Evolutionary conservation across 2,888 invertebrate species (phyloP), one percentile per base, ranked within the genome.

Genomic region (Parnassius apollo): DNA sequence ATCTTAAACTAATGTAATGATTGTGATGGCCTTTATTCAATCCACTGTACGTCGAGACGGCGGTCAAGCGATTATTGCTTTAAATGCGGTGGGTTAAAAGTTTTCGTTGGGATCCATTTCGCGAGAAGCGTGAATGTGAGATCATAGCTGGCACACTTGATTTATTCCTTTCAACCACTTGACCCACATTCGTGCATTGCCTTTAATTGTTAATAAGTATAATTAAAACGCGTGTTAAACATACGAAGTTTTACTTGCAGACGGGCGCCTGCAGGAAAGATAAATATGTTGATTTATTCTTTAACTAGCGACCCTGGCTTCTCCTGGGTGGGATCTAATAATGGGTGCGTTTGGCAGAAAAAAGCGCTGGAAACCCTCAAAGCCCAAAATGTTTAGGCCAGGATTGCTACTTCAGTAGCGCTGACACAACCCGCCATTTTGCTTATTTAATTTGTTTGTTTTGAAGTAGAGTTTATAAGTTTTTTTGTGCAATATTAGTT

Each of bases 131-230:
- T 74, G 75, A 75, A 72, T 78, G 84, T 90, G 88, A 91, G 88
- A 88, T 91, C 90, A 91, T 87, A 79, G 81, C 77, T 80, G 74
- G 78, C 78, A 74, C 82, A 77, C 80, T 87, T 90, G 90, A 90
- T 91, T 91, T 90, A 91, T 89, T 87, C 88, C 83, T 86, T 83
- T 84, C 84, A 88, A 87, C 85, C 86, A 86, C 89, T 89, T 90
- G 91, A 89, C 91, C 91, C 73, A 91, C 82, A 85, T 91, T 84
- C 77, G 83, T 73, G 87, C 81, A 87, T 88, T 88, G 88, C 85
- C 84, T 88, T 86, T 91, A 90, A 91, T 91, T 91, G 91, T 87
- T 91, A 88, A 91, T 91, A 89, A 88, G 90, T 84, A 88, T 90
- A 88, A 90, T 91, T 90, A 90, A 89, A 91, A 85, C 85, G 89